Conservation (phyloP, 2,888 invertebrate species). For the Ectemnius continuus region DNA sequence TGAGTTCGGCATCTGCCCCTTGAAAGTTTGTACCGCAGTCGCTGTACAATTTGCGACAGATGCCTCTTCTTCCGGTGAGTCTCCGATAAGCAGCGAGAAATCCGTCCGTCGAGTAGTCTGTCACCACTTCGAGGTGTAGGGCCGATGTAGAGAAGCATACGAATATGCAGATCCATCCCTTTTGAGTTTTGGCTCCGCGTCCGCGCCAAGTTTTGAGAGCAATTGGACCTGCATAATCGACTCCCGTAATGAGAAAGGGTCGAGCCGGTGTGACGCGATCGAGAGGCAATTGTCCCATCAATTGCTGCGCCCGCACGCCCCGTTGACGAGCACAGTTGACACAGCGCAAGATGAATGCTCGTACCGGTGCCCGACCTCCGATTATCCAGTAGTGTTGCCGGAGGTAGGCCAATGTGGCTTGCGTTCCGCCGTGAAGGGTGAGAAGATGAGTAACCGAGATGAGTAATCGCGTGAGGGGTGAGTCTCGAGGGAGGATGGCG, state of each 20-base stretch:
- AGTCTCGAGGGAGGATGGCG: not conserved
- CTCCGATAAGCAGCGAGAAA: not conserved
- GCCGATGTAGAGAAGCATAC: too few relatives aligned
- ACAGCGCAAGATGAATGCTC: not conserved
- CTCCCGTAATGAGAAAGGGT: not conserved
- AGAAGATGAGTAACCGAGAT: not conserved
- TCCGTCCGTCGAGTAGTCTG: too few relatives aligned
- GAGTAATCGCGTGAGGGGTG: not conserved
- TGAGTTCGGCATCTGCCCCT: not conserved
- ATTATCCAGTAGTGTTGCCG: too few relatives aligned
- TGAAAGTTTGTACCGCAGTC: constrained; percentile 6
- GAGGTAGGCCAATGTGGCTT: not conserved
- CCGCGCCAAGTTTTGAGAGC: too few relatives aligned
- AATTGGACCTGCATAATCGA: constrained; percentile 4
- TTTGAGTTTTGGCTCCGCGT: too few relatives aligned
- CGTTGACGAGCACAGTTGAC: not conserved
- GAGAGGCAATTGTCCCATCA: not conserved
- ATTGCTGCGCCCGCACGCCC: too few relatives aligned
- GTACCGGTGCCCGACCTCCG: not conserved
- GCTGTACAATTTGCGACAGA: not conserved
- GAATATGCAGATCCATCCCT: too few relatives aligned
- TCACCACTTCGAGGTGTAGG: too few relatives aligned
- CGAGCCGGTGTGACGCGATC: not conserved
- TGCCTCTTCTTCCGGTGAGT: not conserved
- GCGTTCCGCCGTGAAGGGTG: too few relatives aligned